These are phyloP conservation scores for Aleadryas rufinucha DNA, from an alignment of 2,113 vertebrate genomes.

Conservation along the genomic window DNA sequence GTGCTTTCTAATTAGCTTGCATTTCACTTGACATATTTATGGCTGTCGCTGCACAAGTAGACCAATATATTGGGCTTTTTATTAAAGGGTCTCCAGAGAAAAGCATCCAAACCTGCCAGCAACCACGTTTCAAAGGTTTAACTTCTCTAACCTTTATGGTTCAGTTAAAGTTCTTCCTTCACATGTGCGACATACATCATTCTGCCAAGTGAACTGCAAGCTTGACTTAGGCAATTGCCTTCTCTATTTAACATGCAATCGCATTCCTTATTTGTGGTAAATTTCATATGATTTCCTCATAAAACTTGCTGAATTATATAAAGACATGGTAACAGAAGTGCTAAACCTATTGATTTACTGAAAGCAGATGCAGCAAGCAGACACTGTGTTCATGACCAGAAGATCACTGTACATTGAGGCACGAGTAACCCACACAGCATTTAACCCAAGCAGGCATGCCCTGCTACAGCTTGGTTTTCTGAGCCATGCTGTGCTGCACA, in stretches of 20 bases:
- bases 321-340: neutral
- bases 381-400: neutral
- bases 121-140: conserved; percentile 9
- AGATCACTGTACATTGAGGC: neutral
- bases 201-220: neutral
- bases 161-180: conserved; percentile 18
- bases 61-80: neutral
- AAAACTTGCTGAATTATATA: neutral
- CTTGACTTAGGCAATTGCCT: neutral
- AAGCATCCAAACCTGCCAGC: neutral
- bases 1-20: conserved; percentile 38
- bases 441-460: fast-evolving
- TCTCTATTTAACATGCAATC: neutral
- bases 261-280: neutral
- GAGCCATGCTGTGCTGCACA: fast-evolving
- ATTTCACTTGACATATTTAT: conserved; percentile 33
- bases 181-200: neutral
- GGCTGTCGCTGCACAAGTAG: neutral
- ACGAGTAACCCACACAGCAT: neutral
- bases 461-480: neutral
- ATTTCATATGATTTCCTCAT: neutral
- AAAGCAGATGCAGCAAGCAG: neutral
- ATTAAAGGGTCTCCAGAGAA: neutral
- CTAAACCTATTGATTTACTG: neutral
- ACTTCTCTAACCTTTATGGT: neutral